Conservation (phyloP, 2,113 vertebrate genomes). For the Capreolus pygargus region DNA sequence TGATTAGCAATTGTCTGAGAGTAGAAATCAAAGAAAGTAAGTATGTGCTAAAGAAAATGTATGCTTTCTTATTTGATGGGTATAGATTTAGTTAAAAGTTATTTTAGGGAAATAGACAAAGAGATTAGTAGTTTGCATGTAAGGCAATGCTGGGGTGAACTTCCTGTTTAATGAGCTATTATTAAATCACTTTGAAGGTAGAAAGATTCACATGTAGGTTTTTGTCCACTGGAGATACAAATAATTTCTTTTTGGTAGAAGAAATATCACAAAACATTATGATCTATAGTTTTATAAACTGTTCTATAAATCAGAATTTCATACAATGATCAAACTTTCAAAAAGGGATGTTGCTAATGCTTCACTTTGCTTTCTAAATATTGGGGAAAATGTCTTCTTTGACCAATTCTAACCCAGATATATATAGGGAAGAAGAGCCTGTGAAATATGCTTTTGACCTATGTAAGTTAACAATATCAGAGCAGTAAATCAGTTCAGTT, state of each 20-base stretch:
- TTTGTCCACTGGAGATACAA: neutral
- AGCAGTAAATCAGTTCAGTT: too few relatives aligned
- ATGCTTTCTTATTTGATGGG: neutral
- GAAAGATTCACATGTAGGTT: neutral
- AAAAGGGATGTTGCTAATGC: neutral
- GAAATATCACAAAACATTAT: neutral
- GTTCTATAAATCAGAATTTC: neutral
- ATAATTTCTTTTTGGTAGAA: neutral
- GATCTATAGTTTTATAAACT: neutral
- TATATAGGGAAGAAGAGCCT: neutral
- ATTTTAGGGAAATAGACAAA: neutral
- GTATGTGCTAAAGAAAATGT: neutral
- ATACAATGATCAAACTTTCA: neutral
- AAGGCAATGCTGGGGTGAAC: neutral
- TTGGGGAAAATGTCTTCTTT: neutral
- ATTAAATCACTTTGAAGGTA: neutral
- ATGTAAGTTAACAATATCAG: neutral
- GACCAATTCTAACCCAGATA: neutral
- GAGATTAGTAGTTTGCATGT: neutral
- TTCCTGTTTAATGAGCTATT: neutral
- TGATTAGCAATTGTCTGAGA: neutral
- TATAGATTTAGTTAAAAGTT: neutral
- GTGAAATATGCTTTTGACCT: neutral
- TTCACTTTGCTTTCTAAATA: neutral
- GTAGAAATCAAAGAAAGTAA: neutral